Percentiles rank a stretch among this genome's conserved stretches.
Evolutionary conservation across 1,140 invertebrate species (phyloP).

Genomic region (Saccostrea glomerata): DNA sequence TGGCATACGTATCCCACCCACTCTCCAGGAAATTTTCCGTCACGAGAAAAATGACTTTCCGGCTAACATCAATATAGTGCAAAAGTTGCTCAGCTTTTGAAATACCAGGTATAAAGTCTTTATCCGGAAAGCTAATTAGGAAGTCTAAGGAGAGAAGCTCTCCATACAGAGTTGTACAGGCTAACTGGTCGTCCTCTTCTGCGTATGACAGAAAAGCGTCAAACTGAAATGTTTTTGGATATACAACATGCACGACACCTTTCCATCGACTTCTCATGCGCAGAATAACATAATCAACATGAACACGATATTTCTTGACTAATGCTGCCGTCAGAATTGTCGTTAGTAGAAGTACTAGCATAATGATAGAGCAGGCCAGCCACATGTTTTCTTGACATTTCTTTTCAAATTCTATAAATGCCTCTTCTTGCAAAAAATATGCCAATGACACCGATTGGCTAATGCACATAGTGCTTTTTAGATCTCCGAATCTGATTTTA

Average conservation of each 20-base stretch:
- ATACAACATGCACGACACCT: neutral
- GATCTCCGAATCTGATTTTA: neutral
- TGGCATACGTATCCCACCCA: neutral
- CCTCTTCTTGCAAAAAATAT: neutral
- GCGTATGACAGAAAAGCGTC: neutral
- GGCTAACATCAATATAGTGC: neutral
- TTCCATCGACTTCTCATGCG: neutral
- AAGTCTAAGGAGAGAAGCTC: neutral
- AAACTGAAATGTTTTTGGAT: neutral
- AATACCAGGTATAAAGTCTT: neutral
- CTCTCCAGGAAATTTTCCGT: neutral
- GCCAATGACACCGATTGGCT: neutral
- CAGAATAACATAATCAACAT: constrained; percentile 1
- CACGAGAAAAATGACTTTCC: neutral
- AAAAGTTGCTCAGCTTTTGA: neutral
- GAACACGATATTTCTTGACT: neutral
- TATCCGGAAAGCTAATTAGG: neutral
- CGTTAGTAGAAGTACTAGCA: neutral
- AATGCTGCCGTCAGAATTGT: neutral
- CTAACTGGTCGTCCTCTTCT: neutral
- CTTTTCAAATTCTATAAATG: neutral
- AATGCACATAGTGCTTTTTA: neutral
- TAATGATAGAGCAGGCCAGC: neutral
- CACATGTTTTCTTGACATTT: neutral
- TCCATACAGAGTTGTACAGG: neutral